Percentiles rank a stretch among this genome's conserved stretches.
Evolutionary conservation across 2,797 vertebrate species (phyloP).

Genomic region (Periophthalmus magnuspinnatus): DNA sequence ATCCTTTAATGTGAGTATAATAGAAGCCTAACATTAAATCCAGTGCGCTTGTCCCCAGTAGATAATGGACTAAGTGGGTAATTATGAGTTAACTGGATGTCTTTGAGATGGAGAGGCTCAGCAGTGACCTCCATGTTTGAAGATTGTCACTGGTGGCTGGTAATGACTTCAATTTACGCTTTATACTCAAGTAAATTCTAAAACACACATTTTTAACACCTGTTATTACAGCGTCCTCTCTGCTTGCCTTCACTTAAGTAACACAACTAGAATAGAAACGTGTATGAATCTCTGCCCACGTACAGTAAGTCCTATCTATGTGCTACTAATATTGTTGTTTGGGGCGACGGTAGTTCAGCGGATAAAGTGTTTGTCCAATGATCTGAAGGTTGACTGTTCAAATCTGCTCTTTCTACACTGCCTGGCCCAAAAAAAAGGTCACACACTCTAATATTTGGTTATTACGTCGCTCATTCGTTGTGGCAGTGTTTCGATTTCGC

Average conservation of each 20-base stretch:
- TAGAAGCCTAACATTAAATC: conserved; percentile 61
- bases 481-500: too few species aligned
- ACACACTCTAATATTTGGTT: too few species aligned
- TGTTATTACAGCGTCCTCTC: neutral
- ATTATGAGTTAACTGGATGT: conserved; percentile 63
- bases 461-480: too few species aligned
- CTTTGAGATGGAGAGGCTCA: conserved; percentile 42
- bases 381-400: too few species aligned
- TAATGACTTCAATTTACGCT: neutral
- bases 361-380: too few species aligned
- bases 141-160: conserved; percentile 20
- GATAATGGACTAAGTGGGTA: conserved; percentile 63
- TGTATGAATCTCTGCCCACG: too few species aligned
- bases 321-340: too few species aligned
- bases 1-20: conserved; percentile 59
- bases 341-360: too few species aligned
- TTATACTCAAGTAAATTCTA: neutral
- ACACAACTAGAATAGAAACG: neutral
- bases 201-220: neutral
- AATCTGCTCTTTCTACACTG: too few species aligned
- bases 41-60: conserved; percentile 34
- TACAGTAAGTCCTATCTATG: too few species aligned
- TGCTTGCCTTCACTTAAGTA: neutral
- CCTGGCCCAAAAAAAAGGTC: too few species aligned
- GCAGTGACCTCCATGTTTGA: conserved; percentile 41